Conservation (phyloP, 2,113 vertebrate genomes). For the Dicentrarchus labrax region DNA sequence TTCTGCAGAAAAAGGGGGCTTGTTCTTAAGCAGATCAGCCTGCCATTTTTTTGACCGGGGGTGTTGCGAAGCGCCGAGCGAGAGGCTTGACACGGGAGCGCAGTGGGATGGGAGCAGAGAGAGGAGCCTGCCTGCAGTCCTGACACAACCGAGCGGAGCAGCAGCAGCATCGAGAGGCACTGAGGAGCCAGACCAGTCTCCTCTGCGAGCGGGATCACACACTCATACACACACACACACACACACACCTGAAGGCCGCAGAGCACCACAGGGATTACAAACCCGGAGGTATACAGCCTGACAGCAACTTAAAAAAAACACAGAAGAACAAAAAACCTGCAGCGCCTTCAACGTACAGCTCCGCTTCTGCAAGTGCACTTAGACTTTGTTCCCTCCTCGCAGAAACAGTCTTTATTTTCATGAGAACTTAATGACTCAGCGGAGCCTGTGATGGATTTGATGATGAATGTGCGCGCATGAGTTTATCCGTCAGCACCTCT, state of each 20-base stretch:
- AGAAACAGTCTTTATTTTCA: background rate
- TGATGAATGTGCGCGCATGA: constrained; percentile 28
- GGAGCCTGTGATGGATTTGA: constrained; percentile 35
- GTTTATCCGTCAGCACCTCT: constrained; percentile 39
- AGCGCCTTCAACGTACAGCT: constrained; percentile 24
- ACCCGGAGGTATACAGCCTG: background rate
- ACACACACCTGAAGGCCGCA: constrained; percentile 58
- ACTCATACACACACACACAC: constrained; percentile 24
- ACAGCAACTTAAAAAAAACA: constrained; percentile 1
- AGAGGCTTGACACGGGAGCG: constrained; percentile 80
- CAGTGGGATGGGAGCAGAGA: constrained; percentile 83
- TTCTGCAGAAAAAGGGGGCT: constrained; percentile 85
- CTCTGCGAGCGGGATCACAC: too few species aligned
- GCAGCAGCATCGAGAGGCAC: constrained; percentile 36
- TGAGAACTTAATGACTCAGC: background rate
- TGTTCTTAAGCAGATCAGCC: constrained; percentile 82
- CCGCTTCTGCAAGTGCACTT: constrained; percentile 73
- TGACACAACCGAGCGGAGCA: constrained; percentile 39
- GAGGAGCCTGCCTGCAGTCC: constrained; percentile 65
- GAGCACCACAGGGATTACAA: constrained; percentile 58
- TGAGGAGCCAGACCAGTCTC: constrained; percentile 12
- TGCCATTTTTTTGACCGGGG: constrained; percentile 85
- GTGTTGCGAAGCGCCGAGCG: constrained; percentile 68
- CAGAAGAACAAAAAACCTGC: background rate
- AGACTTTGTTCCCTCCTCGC: constrained; percentile 7